Base-by-base conservation (phyloP, 2,888 invertebrate genomes). In the Acanthosepion lycidas region DNA sequence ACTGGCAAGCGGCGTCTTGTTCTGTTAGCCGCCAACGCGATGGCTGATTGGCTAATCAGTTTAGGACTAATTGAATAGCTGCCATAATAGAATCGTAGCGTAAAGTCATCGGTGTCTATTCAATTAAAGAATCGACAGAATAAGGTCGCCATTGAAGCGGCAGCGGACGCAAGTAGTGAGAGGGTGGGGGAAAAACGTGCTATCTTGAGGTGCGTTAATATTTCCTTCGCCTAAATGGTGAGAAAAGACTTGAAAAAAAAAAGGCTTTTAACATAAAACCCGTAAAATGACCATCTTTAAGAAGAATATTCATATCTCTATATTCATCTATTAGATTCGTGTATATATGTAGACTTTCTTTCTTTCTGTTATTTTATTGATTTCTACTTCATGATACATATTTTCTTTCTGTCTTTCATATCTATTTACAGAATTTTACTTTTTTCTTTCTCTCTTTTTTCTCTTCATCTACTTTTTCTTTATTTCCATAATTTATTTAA, bases 61-160 rank as follows among this genome's bases (percentile, higher is more conserved):
- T 78, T 78, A 78, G 78, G n/a, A 78, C 78, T 78, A 78, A 78
- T 78, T 78, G 78, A 78, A 78, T 78, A n/a, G 78, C n/a, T 78
- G 78, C 78, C 78, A 33, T 78, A 78, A 78, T 78, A 78, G 78
- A 78, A 78, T 78, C 78, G 78, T 78, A 78, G n/a, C 78, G 78
- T 9, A 78, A 78, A 78, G 78, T 78, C 78, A 33, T 78, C 78
- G 78, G 78, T 78, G 78, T 78, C 78, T 78, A 78, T 78, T 78
- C n/a, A 78, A 78, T 78, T 78, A 78, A 78, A 33, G 78, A 78
- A 78, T n/a, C 78, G 78, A 33, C 78, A 78, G 78, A 78, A 78
- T n/a, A 78, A 33, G 78, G 78, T 33, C 78, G 78, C 78, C 78
- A 78, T 33, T 78, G 78, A 78, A 78, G 78, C 78, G n/a, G 78